Conservation (phyloP, 2,113 vertebrate species). For the Toxotes jaculatrix region DNA sequence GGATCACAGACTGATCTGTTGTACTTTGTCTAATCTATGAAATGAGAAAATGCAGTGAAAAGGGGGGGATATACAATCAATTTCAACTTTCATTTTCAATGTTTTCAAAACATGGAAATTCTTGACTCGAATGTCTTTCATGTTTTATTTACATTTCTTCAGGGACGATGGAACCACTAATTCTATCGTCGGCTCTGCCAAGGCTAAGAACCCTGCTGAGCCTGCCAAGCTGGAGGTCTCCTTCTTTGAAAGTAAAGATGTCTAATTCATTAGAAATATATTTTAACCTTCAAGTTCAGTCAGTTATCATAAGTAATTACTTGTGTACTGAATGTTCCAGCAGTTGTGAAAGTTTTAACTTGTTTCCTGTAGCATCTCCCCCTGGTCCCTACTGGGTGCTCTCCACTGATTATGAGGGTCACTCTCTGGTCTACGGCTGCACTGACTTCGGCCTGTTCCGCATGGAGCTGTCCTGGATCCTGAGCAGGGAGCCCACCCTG, state of each 20-base stretch:
- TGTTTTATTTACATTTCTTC: neutral
- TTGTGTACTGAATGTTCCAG: neutral
- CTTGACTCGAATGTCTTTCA: neutral
- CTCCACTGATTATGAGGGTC: conserved; percentile 88
- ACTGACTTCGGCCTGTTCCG: conserved; percentile 81
- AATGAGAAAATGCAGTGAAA: neutral
- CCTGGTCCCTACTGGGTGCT: conserved; percentile 88
- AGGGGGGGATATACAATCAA: neutral
- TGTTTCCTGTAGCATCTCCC: conserved; percentile 52
- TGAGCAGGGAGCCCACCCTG: conserved; percentile 82
- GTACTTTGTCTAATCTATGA: neutral
- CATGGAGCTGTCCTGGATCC: conserved; percentile 86
- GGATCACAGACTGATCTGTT: conserved; percentile 9
- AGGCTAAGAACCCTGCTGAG: conserved; percentile 60
- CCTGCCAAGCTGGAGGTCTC: conserved; percentile 79
- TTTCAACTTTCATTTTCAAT: neutral
- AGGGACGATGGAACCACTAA: conserved; percentile 62
- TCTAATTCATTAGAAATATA: conserved; percentile 1
- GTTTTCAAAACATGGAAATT: neutral
- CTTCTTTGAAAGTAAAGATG: conserved; percentile 72
- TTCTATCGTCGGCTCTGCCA: conserved; percentile 65
- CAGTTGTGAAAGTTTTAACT: conserved; percentile 1
- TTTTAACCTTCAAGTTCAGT: neutral
- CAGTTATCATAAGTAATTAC: neutral
- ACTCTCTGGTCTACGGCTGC: conserved; percentile 90